Evolutionary conservation across 2,113 vertebrate genomes (phyloP), one percentile per base, ranked within the genome.

Genomic region (Nycticebus coucang): DNA sequence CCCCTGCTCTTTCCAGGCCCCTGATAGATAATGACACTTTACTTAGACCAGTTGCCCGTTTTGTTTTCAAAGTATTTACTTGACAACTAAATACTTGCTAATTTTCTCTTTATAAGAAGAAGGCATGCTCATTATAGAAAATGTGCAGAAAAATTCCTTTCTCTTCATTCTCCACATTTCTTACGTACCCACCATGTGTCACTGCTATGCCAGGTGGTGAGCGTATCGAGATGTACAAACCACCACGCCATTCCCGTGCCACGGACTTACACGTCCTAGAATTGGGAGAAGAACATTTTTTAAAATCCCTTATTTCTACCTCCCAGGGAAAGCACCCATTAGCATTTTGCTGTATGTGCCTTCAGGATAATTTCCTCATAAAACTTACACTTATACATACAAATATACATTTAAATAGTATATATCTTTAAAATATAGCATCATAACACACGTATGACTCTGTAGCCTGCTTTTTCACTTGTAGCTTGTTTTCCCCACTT

Each of bases 391-490:
- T 35, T 66, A 64, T 19, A 18, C 55, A 60, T 78, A 96, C 21
- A 92, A 82, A 87, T 85, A 68, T 1, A 66, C 11, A 18, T 66
- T 79, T 78, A 71, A 91, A 81, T 80, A 60, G 55, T 68, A 22
- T 33, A 11, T 55, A n/a, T 45, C 37, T 92, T 91, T 91, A 95
- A 87, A 93, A 86, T 57, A 57, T 15, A 62, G 69, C 19, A 1
- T n/a, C 59, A 0, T 18, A 5, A 81, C 45, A 6, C 53, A 28
- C 37, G 2, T 14, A 21, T 18, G 9, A 18, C 50, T 37, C 57
- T 11, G 30, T 33, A 62, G 74, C 74, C 60, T 86, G 86, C n/a
- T 94, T 89, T 92, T 68, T 80, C 60, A n/a, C 60, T 45, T 75
- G 30, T 13, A 30, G 33, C 22, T n/a, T 92, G n/a, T 90, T 74